Evolutionary conservation across 2,797 vertebrate genomes (phyloP).

Genomic region (Myotis daubentonii): DNA sequence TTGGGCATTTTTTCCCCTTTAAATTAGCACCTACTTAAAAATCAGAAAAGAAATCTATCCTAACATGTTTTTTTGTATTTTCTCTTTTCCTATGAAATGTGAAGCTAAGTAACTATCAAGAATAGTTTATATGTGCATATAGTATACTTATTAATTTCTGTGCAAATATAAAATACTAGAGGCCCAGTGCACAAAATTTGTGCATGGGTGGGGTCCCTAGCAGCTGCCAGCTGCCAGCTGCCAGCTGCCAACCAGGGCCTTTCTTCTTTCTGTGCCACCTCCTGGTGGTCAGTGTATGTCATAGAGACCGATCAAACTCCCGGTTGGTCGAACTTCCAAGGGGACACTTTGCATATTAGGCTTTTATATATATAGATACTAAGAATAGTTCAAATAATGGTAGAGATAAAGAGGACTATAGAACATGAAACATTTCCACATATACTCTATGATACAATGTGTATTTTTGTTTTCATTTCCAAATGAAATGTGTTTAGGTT

Average conservation of each 20-base stretch:
- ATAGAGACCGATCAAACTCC: too few relatives aligned
- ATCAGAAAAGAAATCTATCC: slow-evolving; percentile 67
- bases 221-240: too few relatives aligned
- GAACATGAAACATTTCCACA: not conserved
- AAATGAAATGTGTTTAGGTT: not conserved
- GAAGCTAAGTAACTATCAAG: not conserved
- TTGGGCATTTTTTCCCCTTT: slow-evolving; percentile 77
- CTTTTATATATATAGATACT: too few relatives aligned
- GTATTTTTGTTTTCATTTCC: not conserved
- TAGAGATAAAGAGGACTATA: not conserved
- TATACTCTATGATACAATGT: not conserved
- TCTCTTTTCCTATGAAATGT: slow-evolving; percentile 33
- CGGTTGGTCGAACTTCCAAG: too few relatives aligned
- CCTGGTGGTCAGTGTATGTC: too few relatives aligned
- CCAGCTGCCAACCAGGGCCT: too few relatives aligned
- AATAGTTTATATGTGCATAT: not conserved
- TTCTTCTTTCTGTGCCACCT: too few relatives aligned
- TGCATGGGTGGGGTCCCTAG: too few relatives aligned
- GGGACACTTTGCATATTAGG: too few relatives aligned
- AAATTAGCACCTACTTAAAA: slow-evolving; percentile 75
- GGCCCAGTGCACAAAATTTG: too few relatives aligned
- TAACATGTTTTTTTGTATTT: slow-evolving; percentile 18
- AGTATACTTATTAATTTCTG: not conserved
- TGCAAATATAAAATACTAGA: not conserved
- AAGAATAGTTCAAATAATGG: not conserved